Evolutionary conservation across 2,113 vertebrate genomes (phyloP).

Genomic region (Hippoglossus stenolepis): DNA sequence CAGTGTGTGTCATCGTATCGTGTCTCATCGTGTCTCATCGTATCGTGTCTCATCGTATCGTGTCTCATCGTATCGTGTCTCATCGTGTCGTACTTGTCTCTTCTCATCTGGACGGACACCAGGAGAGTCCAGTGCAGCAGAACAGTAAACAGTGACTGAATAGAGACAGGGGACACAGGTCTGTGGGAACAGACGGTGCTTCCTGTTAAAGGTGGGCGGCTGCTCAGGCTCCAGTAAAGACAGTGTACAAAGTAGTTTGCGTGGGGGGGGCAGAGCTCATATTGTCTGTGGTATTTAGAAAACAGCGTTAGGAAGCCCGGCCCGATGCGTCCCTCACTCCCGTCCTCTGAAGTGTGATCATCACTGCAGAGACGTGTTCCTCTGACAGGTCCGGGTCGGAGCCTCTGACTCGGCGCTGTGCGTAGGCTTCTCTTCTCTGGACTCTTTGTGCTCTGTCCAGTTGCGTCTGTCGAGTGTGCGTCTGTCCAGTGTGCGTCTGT

Average conservation of each 20-base stretch:
- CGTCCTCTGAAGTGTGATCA: constrained; percentile 32
- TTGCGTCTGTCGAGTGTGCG: constrained; percentile 28
- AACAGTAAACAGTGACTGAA: no score
- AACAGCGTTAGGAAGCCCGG: constrained; percentile 54
- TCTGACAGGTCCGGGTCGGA: constrained; percentile 37
- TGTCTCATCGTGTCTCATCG: no score
- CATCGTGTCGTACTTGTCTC: no score
- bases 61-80: no score
- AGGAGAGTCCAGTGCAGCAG: no score
- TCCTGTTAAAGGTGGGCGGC: constrained; percentile 58
- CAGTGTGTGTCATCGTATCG: accelerated
- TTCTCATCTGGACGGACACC: no score
- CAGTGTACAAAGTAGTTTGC: constrained; percentile 51
- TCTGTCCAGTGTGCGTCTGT: no score
- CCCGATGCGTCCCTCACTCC: constrained; percentile 40
- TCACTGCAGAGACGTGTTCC: constrained; percentile 24
- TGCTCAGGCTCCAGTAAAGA: constrained; percentile 51
- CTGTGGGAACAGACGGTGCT: constrained; percentile 62
- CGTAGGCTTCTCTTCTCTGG: constrained; percentile 54
- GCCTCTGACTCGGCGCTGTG: constrained; percentile 51
- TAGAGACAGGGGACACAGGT: constrained; percentile 47
- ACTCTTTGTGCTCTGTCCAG: constrained; percentile 19
- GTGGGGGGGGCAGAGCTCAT: constrained; percentile 44
- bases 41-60: no score
- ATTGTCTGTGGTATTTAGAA: constrained; percentile 62